Base-by-base conservation (phyloP, 2,888 invertebrate genomes). In the Neoscelio sp. region DNA sequence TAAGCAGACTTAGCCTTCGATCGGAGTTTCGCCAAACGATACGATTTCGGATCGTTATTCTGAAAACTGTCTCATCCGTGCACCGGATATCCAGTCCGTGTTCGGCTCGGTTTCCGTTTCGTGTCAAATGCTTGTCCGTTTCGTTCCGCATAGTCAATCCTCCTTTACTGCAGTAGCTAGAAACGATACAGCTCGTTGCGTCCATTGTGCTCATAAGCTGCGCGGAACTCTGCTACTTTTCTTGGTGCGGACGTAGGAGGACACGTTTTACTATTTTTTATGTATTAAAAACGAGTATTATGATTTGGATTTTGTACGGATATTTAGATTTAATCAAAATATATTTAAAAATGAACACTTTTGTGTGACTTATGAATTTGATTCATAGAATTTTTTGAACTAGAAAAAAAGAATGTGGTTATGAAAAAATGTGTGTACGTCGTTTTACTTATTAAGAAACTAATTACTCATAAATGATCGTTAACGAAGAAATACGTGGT, bases 101-200 rank as follows among this genome's bases (percentile, higher is more conserved):
- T 80, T 80, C 80, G 78, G 76, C 73, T 65, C 74, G 68, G 76
- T 74, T 81, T 74, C 52, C 78, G 70, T 81, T 80, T 80, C 78
- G 64, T 73, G 81, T 81, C 73, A 68, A 73, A 76, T 80, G 56
- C 80, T 60, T 73, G 80, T 76, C 76, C 83, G 50, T 83, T 83
- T 83, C 83, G 82, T 85, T 83, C 82, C 81, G 80, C 80, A 75
- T 80, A 81, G 78, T 75, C 80, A 50, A 79, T 80, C 76, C 76
- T 70, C 50, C 71, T 67, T 78, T 78, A 71, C 79, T 13, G 67
- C 71, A 54, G 73, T 58, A 68, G 73, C 78, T 78, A 71, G 60
- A 80, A 79, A 65, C 75, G 81, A 73, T 52, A 83, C 65, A 79
- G 76, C 78, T 82, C 82, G 80, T 77, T 82, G 81, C 74, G 26